Conservation (phyloP, 1,140 invertebrate species). For the Drosophila pectinifera region DNA sequence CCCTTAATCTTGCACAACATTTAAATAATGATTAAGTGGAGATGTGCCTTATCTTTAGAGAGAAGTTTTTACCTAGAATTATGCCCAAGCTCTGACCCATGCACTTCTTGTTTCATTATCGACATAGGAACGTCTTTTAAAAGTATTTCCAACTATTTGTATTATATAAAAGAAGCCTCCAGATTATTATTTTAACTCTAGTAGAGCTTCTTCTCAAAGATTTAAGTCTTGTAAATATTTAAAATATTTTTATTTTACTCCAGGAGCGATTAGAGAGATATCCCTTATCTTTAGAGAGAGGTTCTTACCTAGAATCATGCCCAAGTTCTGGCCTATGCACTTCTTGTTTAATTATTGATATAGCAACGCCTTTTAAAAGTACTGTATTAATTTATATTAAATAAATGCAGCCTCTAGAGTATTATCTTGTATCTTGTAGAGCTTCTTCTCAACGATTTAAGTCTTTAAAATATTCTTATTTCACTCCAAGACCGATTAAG, state of each 20-base stretch:
- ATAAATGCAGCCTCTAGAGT: too few relatives aligned
- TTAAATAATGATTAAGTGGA: background rate
- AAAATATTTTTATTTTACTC: too few relatives aligned
- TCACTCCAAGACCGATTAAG: too few relatives aligned
- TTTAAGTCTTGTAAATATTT: too few relatives aligned
- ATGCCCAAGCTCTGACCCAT: background rate
- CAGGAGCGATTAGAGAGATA: too few relatives aligned
- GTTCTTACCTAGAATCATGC: background rate
- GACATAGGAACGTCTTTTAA: too few relatives aligned
- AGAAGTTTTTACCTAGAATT: background rate
- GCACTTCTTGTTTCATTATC: background rate
- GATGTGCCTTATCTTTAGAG: background rate
- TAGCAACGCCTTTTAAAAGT: too few relatives aligned
- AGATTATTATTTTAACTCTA: too few relatives aligned
- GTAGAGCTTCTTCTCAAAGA: background rate
- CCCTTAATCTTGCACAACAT: background rate
- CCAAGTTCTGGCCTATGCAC: background rate
- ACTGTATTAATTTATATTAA: background rate
- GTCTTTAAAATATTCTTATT: background rate
- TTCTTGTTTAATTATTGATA: too few relatives aligned
- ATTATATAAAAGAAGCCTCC: background rate
- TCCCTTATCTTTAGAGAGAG: rapidly evolving
- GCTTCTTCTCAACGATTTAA: background rate
- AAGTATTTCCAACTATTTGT: too few relatives aligned
- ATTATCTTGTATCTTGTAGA: too few relatives aligned